phyloP scores from a whole-genome alignment of 2,797 vertebrate species.

The Poecilia gillii region DNA sequence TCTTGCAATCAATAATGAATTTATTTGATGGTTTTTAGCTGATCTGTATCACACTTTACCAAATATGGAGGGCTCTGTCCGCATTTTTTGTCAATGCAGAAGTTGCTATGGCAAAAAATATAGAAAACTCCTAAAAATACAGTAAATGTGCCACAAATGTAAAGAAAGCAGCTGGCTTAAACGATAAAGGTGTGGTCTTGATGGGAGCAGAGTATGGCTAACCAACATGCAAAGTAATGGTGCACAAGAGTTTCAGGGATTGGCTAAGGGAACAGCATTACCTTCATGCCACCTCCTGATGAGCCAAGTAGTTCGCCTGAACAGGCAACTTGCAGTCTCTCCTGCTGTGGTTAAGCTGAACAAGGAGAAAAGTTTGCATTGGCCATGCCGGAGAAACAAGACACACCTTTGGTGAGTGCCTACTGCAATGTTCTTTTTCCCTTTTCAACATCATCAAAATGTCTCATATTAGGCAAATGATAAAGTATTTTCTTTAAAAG shows the following conservation, averaged over 20 bases:
- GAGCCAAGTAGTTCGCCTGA: slow-evolving; percentile 33
- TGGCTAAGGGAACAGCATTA: slow-evolving; percentile 41
- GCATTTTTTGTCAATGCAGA: background rate
- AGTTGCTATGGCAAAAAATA: background rate
- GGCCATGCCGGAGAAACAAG: slow-evolving; percentile 70
- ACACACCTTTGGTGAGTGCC: slow-evolving; percentile 75
- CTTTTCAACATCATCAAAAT: background rate
- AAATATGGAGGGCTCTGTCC: background rate
- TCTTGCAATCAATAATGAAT: background rate
- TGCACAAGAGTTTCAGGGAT: slow-evolving; percentile 16
- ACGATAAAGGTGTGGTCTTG: slow-evolving; percentile 18
- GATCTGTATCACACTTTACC: background rate
- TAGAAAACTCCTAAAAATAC: background rate
- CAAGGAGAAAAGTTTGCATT: slow-evolving; percentile 14
- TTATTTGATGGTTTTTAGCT: background rate
- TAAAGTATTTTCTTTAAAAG: background rate
- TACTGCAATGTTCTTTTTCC: background rate
- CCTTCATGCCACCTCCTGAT: slow-evolving; percentile 55
- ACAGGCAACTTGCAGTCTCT: slow-evolving; percentile 2
- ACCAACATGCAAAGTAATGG: slow-evolving; percentile 57
- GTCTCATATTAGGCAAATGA: background rate
- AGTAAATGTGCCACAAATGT: background rate
- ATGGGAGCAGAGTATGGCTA: slow-evolving; percentile 21
- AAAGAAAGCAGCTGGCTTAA: background rate
- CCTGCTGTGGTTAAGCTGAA: slow-evolving; percentile 36